Evolutionary conservation across 2,797 vertebrate genomes (phyloP), one percentile per base, ranked within the genome.

Genomic region (Pantherophis alleghaniensis): DNA sequence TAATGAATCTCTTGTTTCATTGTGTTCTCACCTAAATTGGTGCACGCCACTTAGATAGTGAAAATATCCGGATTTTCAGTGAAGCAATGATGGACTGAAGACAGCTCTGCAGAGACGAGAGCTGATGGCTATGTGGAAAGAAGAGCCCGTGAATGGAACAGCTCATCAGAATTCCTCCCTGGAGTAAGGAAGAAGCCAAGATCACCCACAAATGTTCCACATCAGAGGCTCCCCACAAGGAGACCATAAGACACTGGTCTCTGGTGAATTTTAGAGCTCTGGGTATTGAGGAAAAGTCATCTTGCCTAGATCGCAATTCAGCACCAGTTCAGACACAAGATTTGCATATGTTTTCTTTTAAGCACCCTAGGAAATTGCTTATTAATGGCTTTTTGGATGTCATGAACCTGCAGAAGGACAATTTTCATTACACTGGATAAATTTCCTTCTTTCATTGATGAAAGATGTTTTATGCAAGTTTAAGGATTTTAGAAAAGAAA

Each of bases 1-100:
- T 94, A 95, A 53, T 1, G 86, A 95, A 95, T 92, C 32, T 88
- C 93, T 96, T 96, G 94, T 91, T 95, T 89, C 94, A 95, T 94
- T 92, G 2, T 60, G 86, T 91, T 93, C 92, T 22, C 89, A 92
- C 86, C 91, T 26, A 91, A 94, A 66, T 95, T 94, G 91, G 93
- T 9, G 74, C 90, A 94, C 96, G 91, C 93, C 94, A 97, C 96
- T 96, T 96, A 96, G 95, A 96, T 96, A 96, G 93, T 0, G 69
- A 37, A 69, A 74, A 37, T 37, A 37, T 74, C 69, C 7, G 3
- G 16, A 37, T 74, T 18, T 37, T 16, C 66, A 74, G n/a, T 74
- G 16, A 74, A 74, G 6, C 66, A 74, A 74, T 37, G 2, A n/a
- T 74, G 32, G 69, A 20, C 16, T 74, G 16, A 74, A 37, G 32